These are phyloP conservation scores for Sarcophaga bullata DNA, from an alignment of 1,140 invertebrate species.

Conservation along the genomic window DNA sequence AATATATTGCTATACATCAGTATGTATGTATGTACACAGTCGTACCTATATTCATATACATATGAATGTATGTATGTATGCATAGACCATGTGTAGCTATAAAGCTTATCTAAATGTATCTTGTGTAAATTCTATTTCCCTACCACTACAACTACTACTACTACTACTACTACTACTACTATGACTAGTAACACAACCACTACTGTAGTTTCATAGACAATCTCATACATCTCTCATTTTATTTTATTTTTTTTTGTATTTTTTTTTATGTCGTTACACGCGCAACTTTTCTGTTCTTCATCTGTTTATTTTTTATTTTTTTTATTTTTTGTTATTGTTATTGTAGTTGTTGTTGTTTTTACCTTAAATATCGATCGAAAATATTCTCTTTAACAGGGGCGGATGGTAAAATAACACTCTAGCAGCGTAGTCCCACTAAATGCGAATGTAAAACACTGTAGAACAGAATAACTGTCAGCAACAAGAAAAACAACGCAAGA, in stretches of 20 bases:
- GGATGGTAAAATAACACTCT: conserved; percentile 28
- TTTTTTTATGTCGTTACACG: neutral
- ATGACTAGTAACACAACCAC: too few relatives aligned
- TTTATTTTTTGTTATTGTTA: neutral
- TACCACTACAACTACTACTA: neutral
- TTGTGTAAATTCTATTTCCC: conserved; percentile 1
- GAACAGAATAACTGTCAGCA: neutral
- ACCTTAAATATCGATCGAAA: conserved; percentile 21
- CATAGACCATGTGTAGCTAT: too few relatives aligned
- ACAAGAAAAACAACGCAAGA: neutral
- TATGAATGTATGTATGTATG: neutral
- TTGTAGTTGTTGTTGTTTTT: neutral
- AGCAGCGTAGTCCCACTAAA: neutral
- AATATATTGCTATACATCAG: neutral
- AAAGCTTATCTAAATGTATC: conserved; percentile 22
- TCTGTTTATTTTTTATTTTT: conserved; percentile 6
- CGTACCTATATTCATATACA: neutral
- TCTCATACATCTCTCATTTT: too few relatives aligned
- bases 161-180: neutral
- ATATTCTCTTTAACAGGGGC: conserved; percentile 28
- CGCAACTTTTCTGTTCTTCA: conserved; percentile 18
- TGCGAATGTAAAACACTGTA: neutral
- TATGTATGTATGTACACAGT: neutral
- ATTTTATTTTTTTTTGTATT: too few relatives aligned
- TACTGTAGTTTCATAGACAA: too few relatives aligned